Evolutionary conservation across 2,797 vertebrate genomes (phyloP).

Genomic region (Kryptolebias ocellatus): DNA sequence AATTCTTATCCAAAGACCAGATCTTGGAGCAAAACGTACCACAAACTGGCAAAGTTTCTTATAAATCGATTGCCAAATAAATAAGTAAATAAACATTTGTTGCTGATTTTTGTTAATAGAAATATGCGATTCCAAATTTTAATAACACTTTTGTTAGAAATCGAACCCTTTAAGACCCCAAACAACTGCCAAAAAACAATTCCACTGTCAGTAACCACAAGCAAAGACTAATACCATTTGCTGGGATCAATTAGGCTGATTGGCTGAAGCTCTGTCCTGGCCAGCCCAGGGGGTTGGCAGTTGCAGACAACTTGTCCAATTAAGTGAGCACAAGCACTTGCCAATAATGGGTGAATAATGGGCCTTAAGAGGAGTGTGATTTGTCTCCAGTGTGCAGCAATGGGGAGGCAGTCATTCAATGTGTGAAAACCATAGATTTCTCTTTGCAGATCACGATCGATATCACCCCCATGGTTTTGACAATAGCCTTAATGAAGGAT

Average conservation of each 20-base stretch:
- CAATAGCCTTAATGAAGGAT: conserved; percentile 64
- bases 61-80: conserved; percentile 23
- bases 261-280: conserved; percentile 71
- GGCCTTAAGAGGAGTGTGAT: conserved; percentile 71
- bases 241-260: conserved; percentile 78
- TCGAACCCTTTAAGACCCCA: conserved; percentile 14
- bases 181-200: conserved; percentile 30
- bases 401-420: conserved; percentile 59
- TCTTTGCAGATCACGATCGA: conserved; percentile 73
- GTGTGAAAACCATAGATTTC: conserved; percentile 75
- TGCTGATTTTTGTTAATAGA: conserved; percentile 29
- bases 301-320: conserved; percentile 80
- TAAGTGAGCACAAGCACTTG: conserved; percentile 77
- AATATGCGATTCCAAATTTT: conserved; percentile 6
- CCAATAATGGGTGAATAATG: conserved; percentile 83
- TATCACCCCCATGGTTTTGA: conserved; percentile 65
- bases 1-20: conserved; percentile 20
- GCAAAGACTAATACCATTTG: conserved; percentile 68
- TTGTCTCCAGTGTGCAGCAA: conserved; percentile 70
- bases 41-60: not conserved
- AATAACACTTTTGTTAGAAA: conserved; percentile 4
- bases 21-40: conserved; percentile 13
- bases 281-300: conserved; percentile 73
- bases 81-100: conserved; percentile 35
- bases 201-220: conserved; percentile 40